phyloP scores from a whole-genome alignment of 2,113 vertebrate species.

The Phrynosoma platyrhinos region DNA sequence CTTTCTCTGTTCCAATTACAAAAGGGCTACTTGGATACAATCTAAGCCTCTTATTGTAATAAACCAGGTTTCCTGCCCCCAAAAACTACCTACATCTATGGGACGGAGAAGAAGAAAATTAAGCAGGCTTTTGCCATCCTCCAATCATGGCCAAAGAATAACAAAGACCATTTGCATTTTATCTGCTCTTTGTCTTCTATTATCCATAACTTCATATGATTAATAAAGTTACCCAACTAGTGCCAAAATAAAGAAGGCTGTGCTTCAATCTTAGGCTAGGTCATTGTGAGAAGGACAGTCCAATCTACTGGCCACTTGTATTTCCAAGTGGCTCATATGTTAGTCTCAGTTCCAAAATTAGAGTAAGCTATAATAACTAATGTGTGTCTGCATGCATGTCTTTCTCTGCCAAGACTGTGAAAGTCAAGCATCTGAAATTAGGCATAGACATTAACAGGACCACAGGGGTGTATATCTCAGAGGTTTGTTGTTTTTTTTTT shows the following conservation, averaged over 20 bases:
- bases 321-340: neutral
- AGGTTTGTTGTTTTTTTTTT: no score
- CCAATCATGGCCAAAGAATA: neutral
- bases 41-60: neutral
- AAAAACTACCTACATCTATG: neutral
- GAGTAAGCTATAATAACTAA: no score
- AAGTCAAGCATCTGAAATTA: no score
- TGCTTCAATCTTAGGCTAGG: neutral
- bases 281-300: neutral
- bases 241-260: neutral
- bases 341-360: no score
- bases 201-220: neutral
- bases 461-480: no score
- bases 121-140: neutral
- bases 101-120: neutral
- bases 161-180: neutral
- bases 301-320: neutral
- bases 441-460: no score
- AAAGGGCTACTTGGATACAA: neutral
- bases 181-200: neutral
- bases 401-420: no score
- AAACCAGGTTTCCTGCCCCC: neutral
- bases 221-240: neutral
- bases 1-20: neutral
- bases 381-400: no score